Evolutionary conservation across 2,888 invertebrate species (phyloP).

Genomic region (Busseola fusca): DNA sequence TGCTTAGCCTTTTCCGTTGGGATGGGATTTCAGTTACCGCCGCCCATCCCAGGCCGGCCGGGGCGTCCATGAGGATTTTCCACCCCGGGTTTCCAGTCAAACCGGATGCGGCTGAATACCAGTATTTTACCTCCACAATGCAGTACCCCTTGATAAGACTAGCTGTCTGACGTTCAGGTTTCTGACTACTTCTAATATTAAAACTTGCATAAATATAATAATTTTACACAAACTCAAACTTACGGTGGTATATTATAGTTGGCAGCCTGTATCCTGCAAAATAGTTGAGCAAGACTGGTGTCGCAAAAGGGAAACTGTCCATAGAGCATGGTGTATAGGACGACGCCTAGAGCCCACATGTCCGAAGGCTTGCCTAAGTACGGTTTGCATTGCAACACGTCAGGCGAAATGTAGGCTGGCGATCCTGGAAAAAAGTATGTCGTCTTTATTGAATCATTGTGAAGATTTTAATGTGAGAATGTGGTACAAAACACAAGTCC

Average conservation of each 20-base stretch:
- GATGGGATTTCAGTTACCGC: no score
- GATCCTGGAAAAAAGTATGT: conserved; percentile 83
- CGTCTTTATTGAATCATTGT: conserved; percentile 2
- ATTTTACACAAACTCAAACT: conserved; percentile 67
- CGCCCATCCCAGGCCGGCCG: no score
- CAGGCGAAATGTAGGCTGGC: conserved; percentile 94
- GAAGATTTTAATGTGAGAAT: background rate
- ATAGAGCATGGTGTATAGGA: conserved; percentile 93
- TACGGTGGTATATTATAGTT: conserved; percentile 93
- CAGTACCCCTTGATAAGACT: background rate
- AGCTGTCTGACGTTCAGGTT: background rate
- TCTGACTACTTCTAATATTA: background rate
- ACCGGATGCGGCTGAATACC: background rate
- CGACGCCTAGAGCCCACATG: conserved; percentile 95
- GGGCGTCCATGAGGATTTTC: no score
- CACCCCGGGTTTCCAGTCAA: background rate
- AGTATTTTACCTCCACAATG: background rate
- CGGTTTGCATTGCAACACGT: conserved; percentile 93
- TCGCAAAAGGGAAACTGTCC: conserved; percentile 95
- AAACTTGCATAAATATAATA: background rate
- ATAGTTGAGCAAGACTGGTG: conserved; percentile 92
- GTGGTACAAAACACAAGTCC: no score
- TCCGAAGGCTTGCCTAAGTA: conserved; percentile 94
- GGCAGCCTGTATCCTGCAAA: conserved; percentile 92
- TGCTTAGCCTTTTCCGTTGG: background rate